Conservation (phyloP, 30 jellyfish, hydroid and myxozoan genomes). For the Chironex yamaguchii region DNA sequence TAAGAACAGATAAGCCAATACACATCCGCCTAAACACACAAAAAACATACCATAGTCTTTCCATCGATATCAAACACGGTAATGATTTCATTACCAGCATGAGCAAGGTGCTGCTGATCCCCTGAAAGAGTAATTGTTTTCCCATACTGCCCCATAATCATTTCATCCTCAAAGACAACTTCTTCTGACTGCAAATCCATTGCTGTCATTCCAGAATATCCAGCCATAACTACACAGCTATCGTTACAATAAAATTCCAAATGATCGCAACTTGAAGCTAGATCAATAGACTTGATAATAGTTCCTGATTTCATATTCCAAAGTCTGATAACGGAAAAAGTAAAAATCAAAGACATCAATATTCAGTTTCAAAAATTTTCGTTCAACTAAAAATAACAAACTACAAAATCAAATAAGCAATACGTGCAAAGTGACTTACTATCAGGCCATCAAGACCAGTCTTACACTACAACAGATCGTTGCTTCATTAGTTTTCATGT, state of each 20-base stretch:
- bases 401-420: too few relatives aligned
- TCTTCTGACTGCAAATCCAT: constrained; percentile 83
- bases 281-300: constrained; percentile 60
- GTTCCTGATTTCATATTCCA: constrained; percentile 80
- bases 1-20: neutral
- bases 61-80: constrained; percentile 62
- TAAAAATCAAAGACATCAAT: too few relatives aligned
- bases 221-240: constrained; percentile 52
- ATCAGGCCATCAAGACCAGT: too few relatives aligned
- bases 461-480: too few relatives aligned
- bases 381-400: too few relatives aligned
- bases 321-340: constrained; percentile 59
- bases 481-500: too few relatives aligned
- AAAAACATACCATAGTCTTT: constrained; percentile 59
- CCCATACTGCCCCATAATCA: constrained; percentile 70
- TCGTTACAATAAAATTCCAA: constrained; percentile 43
- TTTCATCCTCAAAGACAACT: constrained; percentile 37
- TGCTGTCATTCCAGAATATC: constrained; percentile 44
- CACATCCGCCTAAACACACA: neutral
- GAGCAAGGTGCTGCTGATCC: constrained; percentile 55
- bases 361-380: too few relatives aligned
- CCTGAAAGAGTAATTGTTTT: constrained; percentile 45
- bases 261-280: neutral
- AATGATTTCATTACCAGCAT: constrained; percentile 53
- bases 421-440: too few relatives aligned